phyloP scores from a whole-genome alignment of 2,888 invertebrate species.

The Chaitophorus viminalis region DNA sequence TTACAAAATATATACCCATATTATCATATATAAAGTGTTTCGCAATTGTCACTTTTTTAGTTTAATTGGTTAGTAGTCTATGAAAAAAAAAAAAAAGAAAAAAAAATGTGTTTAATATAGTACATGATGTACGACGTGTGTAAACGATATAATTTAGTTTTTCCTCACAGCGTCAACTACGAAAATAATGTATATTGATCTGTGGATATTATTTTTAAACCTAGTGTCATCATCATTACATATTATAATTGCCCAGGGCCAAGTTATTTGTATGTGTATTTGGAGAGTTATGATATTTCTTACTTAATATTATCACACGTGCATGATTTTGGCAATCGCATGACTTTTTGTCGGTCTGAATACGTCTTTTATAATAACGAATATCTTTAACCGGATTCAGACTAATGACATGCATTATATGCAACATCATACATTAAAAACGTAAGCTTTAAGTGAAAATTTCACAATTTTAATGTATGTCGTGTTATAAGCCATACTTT shows the following conservation, averaged over 20 bases:
- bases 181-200: conserved; percentile 42
- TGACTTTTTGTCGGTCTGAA: conserved; percentile 43
- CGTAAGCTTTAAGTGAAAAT: conserved; percentile 14
- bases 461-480: conserved; percentile 3
- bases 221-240: not conserved
- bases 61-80: not conserved
- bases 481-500: not conserved
- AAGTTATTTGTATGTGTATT: not conserved
- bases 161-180: not conserved
- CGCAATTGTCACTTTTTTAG: not conserved
- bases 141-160: not conserved
- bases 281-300: conserved; percentile 13
- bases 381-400: conserved; percentile 36
- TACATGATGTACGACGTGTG: not conserved
- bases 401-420: conserved; percentile 19
- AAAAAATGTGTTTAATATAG: not conserved
- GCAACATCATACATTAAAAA: conserved; percentile 25
- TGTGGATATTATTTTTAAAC: conserved; percentile 45
- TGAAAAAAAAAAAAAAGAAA: not conserved
- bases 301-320: conserved; percentile 20
- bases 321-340: conserved; percentile 34
- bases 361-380: conserved; percentile 35
- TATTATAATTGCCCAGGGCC: conserved; percentile 8
- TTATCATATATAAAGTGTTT: not conserved
- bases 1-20: not conserved